Base-by-base conservation (phyloP, 2,113 vertebrate species). In the Cichladusa arquata region DNA sequence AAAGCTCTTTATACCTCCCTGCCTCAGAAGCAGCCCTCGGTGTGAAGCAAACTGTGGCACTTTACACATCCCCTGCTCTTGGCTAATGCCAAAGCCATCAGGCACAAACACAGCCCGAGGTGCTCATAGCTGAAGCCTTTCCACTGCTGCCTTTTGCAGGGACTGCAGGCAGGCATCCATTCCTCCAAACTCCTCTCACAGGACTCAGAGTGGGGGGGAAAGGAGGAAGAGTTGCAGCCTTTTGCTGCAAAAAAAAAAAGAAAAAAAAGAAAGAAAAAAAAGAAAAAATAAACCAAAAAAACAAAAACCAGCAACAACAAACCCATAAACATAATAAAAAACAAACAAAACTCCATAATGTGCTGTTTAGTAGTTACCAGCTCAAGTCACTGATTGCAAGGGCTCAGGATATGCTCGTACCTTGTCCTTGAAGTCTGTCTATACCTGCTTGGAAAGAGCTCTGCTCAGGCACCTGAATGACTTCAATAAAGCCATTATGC, bases 401-500 rank as follows among this genome's bases (percentile, higher is more conserved):
- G 25, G 34, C 42, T 77, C 10, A 1, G 36, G 31, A 81, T 12
- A 15, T 14, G 28, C 69, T 79, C 2, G 0, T 14, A 34, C 33
- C 57, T 53, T 77, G 62, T 44, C 85, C 90, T 93, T 94, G 78
- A 88, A 76, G 44, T 31, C 66, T 92, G 54, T 73, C 80, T 77
- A 10, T 5, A 72, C 25, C 64, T 76, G 71, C 70, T 50, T 95
- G 66, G 71, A 92, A 90, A 26, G 20, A 26, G 62, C 50, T 72
- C 76, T 79, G 65, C 58, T 50, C 48, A 79, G 87, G 72, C 92
- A 89, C 47, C 33, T 61, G 42, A 77, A 58, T 26, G 42, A 57
- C 76, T 94, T 71, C 62, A 93, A 54, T 47, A 96, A 86, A 92
- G 62, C 60, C 73, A 66, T 85, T 92, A 54, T 12, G 91, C 81